A percentile compares a stretch with the other conserved stretches of the same genome.
Evolutionary conservation across 2,888 invertebrate genomes (phyloP).

Genomic region (Iselma pallidipennis): DNA sequence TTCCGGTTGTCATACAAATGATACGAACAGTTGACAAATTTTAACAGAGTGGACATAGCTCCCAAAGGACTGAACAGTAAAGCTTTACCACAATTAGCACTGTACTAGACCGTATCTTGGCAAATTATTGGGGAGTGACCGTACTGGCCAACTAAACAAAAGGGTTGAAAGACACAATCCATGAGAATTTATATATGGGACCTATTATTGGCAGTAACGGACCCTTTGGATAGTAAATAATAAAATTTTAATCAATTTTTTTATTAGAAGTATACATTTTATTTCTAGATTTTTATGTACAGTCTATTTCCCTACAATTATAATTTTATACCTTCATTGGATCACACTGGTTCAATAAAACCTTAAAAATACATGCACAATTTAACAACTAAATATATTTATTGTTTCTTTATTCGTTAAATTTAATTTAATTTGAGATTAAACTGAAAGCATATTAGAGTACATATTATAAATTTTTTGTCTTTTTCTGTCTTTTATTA

Average conservation of each 20-base stretch:
- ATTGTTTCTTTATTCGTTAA: not conserved
- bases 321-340: constrained; percentile 46
- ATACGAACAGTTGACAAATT: constrained; percentile 46
- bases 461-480: not conserved
- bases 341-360: constrained; percentile 52
- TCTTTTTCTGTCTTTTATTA: not conserved
- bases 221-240: not conserved
- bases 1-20: constrained; percentile 16
- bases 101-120: constrained; percentile 44
- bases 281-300: constrained; percentile 51
- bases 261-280: constrained; percentile 52
- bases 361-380: constrained; percentile 54
- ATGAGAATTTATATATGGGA: too few species aligned
- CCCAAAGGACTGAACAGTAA: constrained; percentile 35
- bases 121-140: constrained; percentile 51
- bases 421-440: not conserved
- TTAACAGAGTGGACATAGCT: constrained; percentile 31
- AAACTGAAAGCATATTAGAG: not conserved
- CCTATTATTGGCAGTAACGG: too few species aligned
- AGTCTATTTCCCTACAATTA: constrained; percentile 45
- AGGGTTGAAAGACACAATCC: constrained; percentile 36
- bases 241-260: constrained; percentile 4
- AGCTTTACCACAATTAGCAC: constrained; percentile 49
- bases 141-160: constrained; percentile 40
- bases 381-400: constrained; percentile 16